Percentiles rank a stretch among this genome's conserved stretches.
Evolutionary conservation across 2,888 invertebrate genomes (phyloP).

Genomic region (Polydrusus tereticollis): DNA sequence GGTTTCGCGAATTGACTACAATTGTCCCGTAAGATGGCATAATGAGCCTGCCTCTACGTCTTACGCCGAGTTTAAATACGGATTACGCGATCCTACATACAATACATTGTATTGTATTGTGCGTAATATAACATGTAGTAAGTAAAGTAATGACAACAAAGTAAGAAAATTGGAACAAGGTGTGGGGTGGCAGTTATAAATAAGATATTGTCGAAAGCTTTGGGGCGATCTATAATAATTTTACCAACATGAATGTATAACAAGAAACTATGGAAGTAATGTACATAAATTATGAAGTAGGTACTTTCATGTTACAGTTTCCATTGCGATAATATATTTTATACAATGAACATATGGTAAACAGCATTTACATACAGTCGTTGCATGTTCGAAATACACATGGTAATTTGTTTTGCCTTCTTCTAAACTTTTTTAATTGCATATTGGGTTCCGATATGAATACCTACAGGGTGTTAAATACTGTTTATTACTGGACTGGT

Average conservation of each 20-base stretch:
- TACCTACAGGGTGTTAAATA: conserved; percentile 31
- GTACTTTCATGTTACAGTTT: conserved; percentile 55
- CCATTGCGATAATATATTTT: conserved; percentile 54
- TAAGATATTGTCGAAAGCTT: conserved; percentile 36
- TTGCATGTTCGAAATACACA: conserved; percentile 51
- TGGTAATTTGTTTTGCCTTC: conserved; percentile 50
- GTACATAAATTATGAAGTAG: conserved; percentile 43
- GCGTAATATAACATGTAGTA: not conserved
- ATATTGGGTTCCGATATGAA: conserved; percentile 29
- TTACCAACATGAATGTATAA: conserved; percentile 30
- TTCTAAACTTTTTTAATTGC: conserved; percentile 47
- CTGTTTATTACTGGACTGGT: conserved; percentile 20
- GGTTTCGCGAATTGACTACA: too few species aligned
- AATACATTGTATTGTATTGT: not conserved
- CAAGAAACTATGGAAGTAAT: conserved; percentile 38
- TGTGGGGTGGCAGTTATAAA: conserved; percentile 26
- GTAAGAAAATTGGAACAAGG: conserved; percentile 7
- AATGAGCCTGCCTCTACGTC: too few species aligned
- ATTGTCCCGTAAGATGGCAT: too few species aligned
- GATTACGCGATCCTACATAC: too few species aligned
- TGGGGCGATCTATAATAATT: conserved; percentile 35
- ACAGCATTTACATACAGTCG: conserved; percentile 51
- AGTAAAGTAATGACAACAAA: not conserved
- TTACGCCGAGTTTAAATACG: too few species aligned
- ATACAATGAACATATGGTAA: conserved; percentile 54